Evolutionary conservation across 2,113 vertebrate genomes (phyloP), one percentile per base, ranked within the genome.

Genomic region (Elephas maximus): DNA sequence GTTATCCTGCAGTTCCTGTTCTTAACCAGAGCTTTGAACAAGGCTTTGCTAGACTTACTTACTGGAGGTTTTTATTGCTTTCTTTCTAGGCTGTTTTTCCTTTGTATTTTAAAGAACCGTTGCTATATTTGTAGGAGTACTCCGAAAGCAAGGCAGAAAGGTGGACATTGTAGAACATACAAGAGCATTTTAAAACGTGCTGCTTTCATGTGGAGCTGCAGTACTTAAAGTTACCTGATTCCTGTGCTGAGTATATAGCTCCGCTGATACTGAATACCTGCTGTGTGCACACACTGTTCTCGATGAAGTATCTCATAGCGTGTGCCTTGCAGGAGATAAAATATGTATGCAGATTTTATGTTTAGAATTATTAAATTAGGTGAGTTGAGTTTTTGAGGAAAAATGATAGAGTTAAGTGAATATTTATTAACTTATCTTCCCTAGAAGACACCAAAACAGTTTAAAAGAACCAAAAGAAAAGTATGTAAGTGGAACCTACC

Each of bases 361-460:
- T 88, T 89, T 90, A 78, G 60, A 92, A 65, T 96, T 44, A 78
- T 57, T 95, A 80, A 94, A 79, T 89, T 90, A 6, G n/a, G 11
- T 90, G 30, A 89, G 21, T 92, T 87, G 3, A 67, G 7, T 48
- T 94, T 83, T 93, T 91, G 86, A 90, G 60, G 21, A 85, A 88
- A 88, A 90, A 48, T 51, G 12, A 41, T 69, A 71, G 11, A 60
- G 12, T 60, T 82, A 73, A 88, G 48, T 89, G 73, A 78, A 37
- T 91, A 5, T 91, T 91, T 62, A 79, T 73, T 80, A 74, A 76
- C 48, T 62, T 48, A 63, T 71, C 28, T 90, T 92, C 14, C 53
- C 33, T 83, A 30, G 53, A 90, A 53, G 74, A 91, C 37, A 67
- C 10, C 76, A 92, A 74, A 95, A 83, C 45, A 88, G 73, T 84